Evolutionary conservation across 2,797 vertebrate genomes (phyloP).

Genomic region (Sebastes oblongus): DNA sequence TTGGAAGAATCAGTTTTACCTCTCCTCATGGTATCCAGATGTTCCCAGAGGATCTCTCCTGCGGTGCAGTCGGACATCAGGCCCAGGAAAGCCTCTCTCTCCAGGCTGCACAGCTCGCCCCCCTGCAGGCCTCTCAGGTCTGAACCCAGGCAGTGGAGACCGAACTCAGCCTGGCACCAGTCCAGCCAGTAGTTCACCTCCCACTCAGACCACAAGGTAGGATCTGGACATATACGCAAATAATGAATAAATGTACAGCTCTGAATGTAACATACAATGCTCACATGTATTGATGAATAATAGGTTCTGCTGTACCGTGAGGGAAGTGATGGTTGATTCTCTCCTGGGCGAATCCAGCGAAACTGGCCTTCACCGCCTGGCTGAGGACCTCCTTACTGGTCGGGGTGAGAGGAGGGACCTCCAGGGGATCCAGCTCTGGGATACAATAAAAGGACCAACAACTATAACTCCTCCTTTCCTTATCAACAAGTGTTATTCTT

Average conservation of each 20-base stretch:
- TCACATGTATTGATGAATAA: not conserved
- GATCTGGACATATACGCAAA: conserved; percentile 53
- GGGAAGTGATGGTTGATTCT: conserved; percentile 65
- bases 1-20: conserved; percentile 32
- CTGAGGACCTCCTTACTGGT: conserved; percentile 79
- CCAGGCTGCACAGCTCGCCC: conserved; percentile 65
- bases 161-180: conserved; percentile 79
- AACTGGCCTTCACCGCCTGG: conserved; percentile 72
- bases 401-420: conserved; percentile 76
- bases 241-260: not conserved
- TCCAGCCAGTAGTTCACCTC: conserved; percentile 80
- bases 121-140: conserved; percentile 68
- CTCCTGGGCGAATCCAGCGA: conserved; percentile 75
- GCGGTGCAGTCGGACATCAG: conserved; percentile 70
- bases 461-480: not conserved
- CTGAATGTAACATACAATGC: not conserved
- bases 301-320: conserved; percentile 43
- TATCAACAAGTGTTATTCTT: not conserved
- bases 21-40: conserved; percentile 76
- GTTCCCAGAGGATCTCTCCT: conserved; percentile 81
- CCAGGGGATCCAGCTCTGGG: conserved; percentile 69
- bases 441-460: not conserved
- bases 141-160: conserved; percentile 58
- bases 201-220: conserved; percentile 73
- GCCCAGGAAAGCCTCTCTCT: conserved; percentile 69